Conservation (phyloP, 2,888 invertebrate species). For the Stenodera caucasica region DNA sequence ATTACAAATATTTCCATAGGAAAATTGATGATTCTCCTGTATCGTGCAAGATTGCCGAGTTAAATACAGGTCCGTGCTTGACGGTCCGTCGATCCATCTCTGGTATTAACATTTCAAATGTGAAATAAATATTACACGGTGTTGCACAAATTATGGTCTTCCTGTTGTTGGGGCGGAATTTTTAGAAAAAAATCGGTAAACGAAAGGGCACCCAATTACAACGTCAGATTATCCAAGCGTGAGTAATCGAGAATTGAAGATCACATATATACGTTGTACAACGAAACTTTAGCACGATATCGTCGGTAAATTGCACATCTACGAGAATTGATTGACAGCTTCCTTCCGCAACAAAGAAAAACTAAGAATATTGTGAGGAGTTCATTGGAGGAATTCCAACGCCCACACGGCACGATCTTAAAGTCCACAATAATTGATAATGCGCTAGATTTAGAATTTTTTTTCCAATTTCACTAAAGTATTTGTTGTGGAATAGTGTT, state of each 20-base stretch:
- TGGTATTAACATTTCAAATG: slow-evolving; percentile 47
- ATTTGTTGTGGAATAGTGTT: not conserved
- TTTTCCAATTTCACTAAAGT: too few relatives aligned
- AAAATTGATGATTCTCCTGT: too few relatives aligned
- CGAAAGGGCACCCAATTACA: slow-evolving; percentile 50
- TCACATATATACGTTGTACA: slow-evolving; percentile 18
- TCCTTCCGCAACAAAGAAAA: slow-evolving; percentile 47
- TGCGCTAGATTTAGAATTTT: not conserved
- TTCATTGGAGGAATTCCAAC: slow-evolving; percentile 20
- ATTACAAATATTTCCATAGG: too few relatives aligned
- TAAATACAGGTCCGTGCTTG: slow-evolving; percentile 4
- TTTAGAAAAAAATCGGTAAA: slow-evolving; percentile 37
- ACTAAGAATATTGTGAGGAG: slow-evolving; percentile 13
- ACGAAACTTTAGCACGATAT: slow-evolving; percentile 38
- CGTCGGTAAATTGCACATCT: slow-evolving; percentile 49
- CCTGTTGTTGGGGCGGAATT: slow-evolving; percentile 49
- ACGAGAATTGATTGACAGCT: slow-evolving; percentile 49
- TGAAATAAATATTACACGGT: slow-evolving; percentile 52
- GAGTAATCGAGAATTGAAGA: slow-evolving; percentile 35
- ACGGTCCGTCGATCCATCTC: slow-evolving; percentile 10
- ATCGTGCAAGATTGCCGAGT: not conserved
- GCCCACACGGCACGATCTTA: slow-evolving; percentile 8
- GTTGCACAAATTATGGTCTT: slow-evolving; percentile 53
- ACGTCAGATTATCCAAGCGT: slow-evolving; percentile 47
- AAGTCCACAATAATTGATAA: not conserved